Evolutionary conservation across 2,888 invertebrate species (phyloP), one percentile per base, ranked within the genome.

Genomic region (Ichneumoninae sp.): DNA sequence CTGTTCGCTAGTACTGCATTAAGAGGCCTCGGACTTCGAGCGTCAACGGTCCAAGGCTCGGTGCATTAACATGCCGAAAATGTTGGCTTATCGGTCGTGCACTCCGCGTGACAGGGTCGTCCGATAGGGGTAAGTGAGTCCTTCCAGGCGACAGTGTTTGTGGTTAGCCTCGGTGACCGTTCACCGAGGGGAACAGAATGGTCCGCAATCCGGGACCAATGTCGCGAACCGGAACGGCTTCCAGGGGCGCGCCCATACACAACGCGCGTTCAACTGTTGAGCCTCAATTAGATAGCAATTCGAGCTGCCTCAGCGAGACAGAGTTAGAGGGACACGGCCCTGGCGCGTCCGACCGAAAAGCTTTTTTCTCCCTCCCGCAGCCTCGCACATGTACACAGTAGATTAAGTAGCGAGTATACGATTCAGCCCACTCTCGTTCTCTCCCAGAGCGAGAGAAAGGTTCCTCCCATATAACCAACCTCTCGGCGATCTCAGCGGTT

Each of bases 271-370:
- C 82, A 82, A 79, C 84, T 82, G 84, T 84, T 84, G 84, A 82
- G 79, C 84, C 75, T 82, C 84, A 82, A 84, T 84, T 84, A 84
- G 82, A 71, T 76, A 82, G 82, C 76, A 84, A 84, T 84, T 84
- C 76, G 79, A 76, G 79, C 79, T 79, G 68, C 52, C 79, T 84
- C 79, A 70, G 6, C 26, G 66, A 82, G 79, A 84, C 75, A 75
- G 50, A 78, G 72, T 30, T 0, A 52, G 75, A 5, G 65, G n/a
- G 5, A 62, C 30, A 1, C 30, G 1, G 60, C 30, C 60, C 13
- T 30, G 30, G 16, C 10, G 66, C 47, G 60, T 84, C 60, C 47
- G 54, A 66, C 75, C 57, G 36, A 62, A 57, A 57, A 66, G 75
- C 66, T 82, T 72, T 84, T 80, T 36, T 60, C 70, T 68, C 71